Evolutionary conservation across 2,113 vertebrate genomes (phyloP), one percentile per base, ranked within the genome.

Genomic region (Sceloporus tristichus): DNA sequence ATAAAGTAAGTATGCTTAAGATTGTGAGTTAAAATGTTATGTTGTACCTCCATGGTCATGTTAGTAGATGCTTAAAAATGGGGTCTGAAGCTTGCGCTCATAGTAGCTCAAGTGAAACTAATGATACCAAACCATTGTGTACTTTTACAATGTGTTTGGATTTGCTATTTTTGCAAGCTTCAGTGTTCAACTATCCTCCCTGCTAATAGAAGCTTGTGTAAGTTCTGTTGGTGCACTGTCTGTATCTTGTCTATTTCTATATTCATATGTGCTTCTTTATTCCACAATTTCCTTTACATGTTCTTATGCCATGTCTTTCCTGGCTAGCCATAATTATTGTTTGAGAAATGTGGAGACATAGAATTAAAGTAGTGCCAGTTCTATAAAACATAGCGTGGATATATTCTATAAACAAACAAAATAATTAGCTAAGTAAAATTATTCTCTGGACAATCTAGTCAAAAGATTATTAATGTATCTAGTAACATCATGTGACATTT

Each of bases 1-100:
- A 42, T 29, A 42, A 68, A 54, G 23, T 77, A 68, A 88, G 23
- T 54, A 29, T 82, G 73, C 62, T 83, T 83, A 68, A 42, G 74
- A 54, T 27, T 83, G 59, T 53, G 56, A 88, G 94, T 93, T 94
- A 92, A 95, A 95, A 95, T 89, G 91, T 94, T 95, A 92, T 93
- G 88, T 92, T 80, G 93, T 92, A 59, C 91, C 76, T 96, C 90
- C 85, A 77, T 91, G 91, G 85, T 95, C 94, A 93, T 91, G 27
- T n/a, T 87, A 92, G 8, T 84, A 76, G 88, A 80, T 89, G 85
- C 29, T 84, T 78, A 38, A 85, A 87, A 90, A 68, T 88, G 70
- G 90, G 90, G 94, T 93, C 82, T 94, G 56, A 91, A 34, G 87
- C 90, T 94, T 95, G 71, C 94, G 29, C 90, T 90, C 87, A 81